Evolutionary conservation across 2,888 invertebrate species (phyloP), one percentile per base, ranked within the genome.

Genomic region (Aethes cnicana): DNA sequence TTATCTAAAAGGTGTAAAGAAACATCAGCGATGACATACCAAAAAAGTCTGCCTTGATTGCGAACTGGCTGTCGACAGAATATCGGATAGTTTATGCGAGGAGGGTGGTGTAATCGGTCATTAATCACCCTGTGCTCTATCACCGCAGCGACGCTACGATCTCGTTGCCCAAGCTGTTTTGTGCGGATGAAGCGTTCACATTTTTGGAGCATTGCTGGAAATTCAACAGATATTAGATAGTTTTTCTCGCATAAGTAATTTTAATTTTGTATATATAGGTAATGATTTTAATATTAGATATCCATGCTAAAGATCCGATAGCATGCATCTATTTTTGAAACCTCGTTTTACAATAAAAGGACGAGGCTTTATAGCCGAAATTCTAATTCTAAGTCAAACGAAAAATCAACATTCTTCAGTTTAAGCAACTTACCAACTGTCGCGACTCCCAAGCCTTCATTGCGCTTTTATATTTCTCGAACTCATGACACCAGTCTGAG

Each of bases 401-500:
- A n/a, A n/a, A n/a, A n/a, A n/a, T n/a, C n/a, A n/a, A n/a, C n/a
- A n/a, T n/a, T n/a, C n/a, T n/a, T n/a, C n/a, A n/a, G n/a, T n/a
- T n/a, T n/a, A n/a, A n/a, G n/a, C n/a, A n/a, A 46, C 84, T 84
- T 74, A 92, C 92, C 85, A 91, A 87, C 87, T 92, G 92, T 60
- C 90, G 84, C 23, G 89, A 83, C 72, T 92, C 92, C 93, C 93
- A 93, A 53, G 89, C 90, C 62, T 92, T 91, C 91, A 92, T 92
- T 23, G 92, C 93, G 63, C 84, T 90, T 76, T 93, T 93, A 79
- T 94, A 94, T 69, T 92, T 92, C 72, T 94, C 93, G 69, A 93
- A 93, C 77, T 93, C 93, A 64, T 93, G 92, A 70, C 94, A 94
- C 94, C 94, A 94, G 68, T 94, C 93, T 4, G 93, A 91, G 74